Conservation (phyloP, 2,888 invertebrate species). For the Hirtodrosophila alboralis region DNA sequence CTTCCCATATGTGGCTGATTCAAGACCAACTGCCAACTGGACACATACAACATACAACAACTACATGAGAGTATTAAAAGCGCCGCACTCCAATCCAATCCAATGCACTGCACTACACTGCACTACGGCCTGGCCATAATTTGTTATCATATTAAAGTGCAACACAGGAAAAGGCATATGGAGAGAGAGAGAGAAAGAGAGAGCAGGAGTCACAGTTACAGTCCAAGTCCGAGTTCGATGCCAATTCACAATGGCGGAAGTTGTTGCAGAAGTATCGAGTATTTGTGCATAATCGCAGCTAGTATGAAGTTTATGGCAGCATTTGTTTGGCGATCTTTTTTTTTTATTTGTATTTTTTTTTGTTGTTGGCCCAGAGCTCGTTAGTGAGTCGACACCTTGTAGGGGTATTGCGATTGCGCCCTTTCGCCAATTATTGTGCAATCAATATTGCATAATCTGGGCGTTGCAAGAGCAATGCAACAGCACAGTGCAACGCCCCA, state of each 20-base stretch:
- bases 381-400: slow-evolving; percentile 75
- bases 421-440: slow-evolving; percentile 77
- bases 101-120: slow-evolving; percentile 6
- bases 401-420: slow-evolving; percentile 72
- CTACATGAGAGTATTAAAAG: slow-evolving; percentile 59
- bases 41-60: slow-evolving; percentile 45
- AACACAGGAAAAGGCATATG: slow-evolving; percentile 56
- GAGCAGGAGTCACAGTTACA: slow-evolving; percentile 51
- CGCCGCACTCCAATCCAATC: slow-evolving; percentile 54
- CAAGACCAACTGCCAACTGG: slow-evolving; percentile 35
- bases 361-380: slow-evolving; percentile 66
- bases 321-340: slow-evolving; percentile 69
- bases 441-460: slow-evolving; percentile 77
- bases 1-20: slow-evolving; percentile 65
- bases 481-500: slow-evolving; percentile 67
- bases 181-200: too few relatives aligned
- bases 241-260: slow-evolving; percentile 72
- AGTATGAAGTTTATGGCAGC: slow-evolving; percentile 57
- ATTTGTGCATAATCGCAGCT: slow-evolving; percentile 57
- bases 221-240: slow-evolving; percentile 30
- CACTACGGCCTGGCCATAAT: slow-evolving; percentile 73
- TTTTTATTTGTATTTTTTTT: too few relatives aligned
- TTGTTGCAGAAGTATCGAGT: slow-evolving; percentile 51
- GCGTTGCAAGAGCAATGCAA: slow-evolving; percentile 34
- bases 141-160: slow-evolving; percentile 81